phyloP scores from a whole-genome alignment of 2,797 vertebrate species.

The Helicolenus hilgendorfi region DNA sequence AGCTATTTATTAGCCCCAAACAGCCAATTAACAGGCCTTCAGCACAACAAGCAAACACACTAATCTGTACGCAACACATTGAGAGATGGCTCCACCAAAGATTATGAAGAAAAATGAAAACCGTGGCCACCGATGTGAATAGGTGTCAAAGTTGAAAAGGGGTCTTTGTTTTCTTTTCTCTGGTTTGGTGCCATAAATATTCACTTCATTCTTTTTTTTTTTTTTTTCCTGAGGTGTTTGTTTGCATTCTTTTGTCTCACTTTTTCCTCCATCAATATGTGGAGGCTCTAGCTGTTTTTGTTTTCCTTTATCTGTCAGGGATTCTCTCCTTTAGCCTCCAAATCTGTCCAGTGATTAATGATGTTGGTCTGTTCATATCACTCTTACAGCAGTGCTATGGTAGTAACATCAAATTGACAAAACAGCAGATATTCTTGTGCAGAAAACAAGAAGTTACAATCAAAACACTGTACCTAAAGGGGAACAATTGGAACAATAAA shows the following conservation, averaged over 20 bases:
- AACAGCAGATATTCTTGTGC: not conserved
- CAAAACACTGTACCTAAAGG: not conserved
- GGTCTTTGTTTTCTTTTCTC: slow-evolving; percentile 54
- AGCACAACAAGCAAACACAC: slow-evolving; percentile 79
- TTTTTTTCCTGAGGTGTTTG: slow-evolving; percentile 35
- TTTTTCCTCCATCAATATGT: slow-evolving; percentile 32
- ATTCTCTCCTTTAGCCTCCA: slow-evolving; percentile 51
- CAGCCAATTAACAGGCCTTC: slow-evolving; percentile 84
- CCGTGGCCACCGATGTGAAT: slow-evolving; percentile 53
- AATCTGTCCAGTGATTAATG: slow-evolving; percentile 65
- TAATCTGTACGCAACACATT: slow-evolving; percentile 83
- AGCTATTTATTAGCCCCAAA: slow-evolving; percentile 84
- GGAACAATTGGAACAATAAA: not conserved
- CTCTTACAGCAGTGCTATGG: not conserved
- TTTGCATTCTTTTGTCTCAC: slow-evolving; percentile 68
- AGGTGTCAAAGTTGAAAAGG: slow-evolving; percentile 69
- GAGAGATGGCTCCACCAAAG: slow-evolving; percentile 65
- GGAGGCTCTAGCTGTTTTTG: slow-evolving; percentile 5
- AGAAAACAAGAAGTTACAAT: slow-evolving; percentile 8
- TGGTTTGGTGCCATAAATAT: slow-evolving; percentile 52
- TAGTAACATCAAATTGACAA: not conserved
- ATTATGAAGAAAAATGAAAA: slow-evolving; percentile 73
- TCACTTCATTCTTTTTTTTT: slow-evolving; percentile 31
- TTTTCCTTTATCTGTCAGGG: slow-evolving; percentile 37
- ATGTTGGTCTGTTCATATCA: slow-evolving; percentile 28